Base-by-base conservation (phyloP, 2,888 invertebrate species). In the Agapostemon virescens region DNA sequence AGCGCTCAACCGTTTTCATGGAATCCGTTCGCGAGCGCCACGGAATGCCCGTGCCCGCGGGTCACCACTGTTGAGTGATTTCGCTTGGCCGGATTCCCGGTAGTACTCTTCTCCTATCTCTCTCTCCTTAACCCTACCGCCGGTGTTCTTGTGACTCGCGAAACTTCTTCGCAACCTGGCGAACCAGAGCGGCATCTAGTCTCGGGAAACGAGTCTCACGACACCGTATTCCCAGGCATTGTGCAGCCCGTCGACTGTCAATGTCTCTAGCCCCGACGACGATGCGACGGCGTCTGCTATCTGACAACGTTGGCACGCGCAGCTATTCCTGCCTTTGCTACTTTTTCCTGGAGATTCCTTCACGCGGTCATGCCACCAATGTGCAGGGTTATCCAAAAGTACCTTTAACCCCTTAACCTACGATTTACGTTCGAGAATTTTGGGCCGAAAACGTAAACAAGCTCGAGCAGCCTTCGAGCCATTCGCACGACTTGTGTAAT, bases 61-160 rank as follows among this genome's bases (percentile, higher is more conserved):
- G 81, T 83, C 83, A 75, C 75, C 73, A 76, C 74, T 81, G 81
- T 82, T 79, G 69, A 83, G 23, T 71, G 83, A 82, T 82, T 82
- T 79, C 66, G 74, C 79, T 66, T 71, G 70, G 30, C 52, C 81
- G 68, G 68, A 74, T 72, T 72, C 78, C n/a, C 74, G 61, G 70
- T 75, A 75, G n/a, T 33, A 66, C 66, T 58, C 38, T 68, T 38
- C 36, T 17, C 15, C 23, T 42, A 26, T 42, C 3, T 42, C 17
- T 6, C 20, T 45, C 17, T 42, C 17, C 17, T 42, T n/a, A n/a
- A n/a, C 5, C 23, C 11, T n/a, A 6, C 11, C 30, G 9, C 2
- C 26, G n/a, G 49, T 49, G n/a, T 66, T 66, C 26, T 26, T 26
- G 40, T 15, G 11, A 23, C 38, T 64, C 64, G 64, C 20, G 38